phyloP scores from a whole-genome alignment of 2,113 vertebrate genomes.

The Ptilorrhoa leucosticta region DNA sequence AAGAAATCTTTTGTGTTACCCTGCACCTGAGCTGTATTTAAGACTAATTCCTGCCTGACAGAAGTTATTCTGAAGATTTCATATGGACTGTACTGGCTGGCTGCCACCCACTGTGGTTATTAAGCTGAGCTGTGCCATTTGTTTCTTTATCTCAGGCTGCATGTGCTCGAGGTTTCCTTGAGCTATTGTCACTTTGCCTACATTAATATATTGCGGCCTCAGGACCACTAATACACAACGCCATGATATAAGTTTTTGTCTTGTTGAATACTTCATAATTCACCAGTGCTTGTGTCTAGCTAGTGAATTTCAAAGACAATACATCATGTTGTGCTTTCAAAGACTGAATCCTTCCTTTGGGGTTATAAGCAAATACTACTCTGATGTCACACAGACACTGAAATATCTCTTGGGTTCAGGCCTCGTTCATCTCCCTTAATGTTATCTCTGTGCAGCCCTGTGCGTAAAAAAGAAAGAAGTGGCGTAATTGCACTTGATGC shows the following conservation, averaged over 20 bases:
- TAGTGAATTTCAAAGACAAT: constrained; percentile 35
- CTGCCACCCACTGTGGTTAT: not conserved
- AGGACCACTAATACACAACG: not conserved
- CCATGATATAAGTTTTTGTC: not conserved
- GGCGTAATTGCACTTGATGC: not conserved
- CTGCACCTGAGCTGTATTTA: not conserved
- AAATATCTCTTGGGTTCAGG: constrained; percentile 44
- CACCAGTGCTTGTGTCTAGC: not conserved
- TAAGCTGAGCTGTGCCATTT: constrained; percentile 14
- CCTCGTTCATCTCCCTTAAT: constrained; percentile 31
- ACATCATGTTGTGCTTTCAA: not conserved
- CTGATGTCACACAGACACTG: constrained; percentile 24
- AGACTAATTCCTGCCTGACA: not conserved
- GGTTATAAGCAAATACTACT: constrained; percentile 3
- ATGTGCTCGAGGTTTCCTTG: not conserved
- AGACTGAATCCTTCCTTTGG: constrained; percentile 16
- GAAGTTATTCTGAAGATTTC: constrained; percentile 21
- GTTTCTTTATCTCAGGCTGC: constrained; percentile 12
- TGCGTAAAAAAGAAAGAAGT: not conserved
- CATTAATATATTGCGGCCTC: not conserved
- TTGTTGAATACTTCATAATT: constrained; percentile 34
- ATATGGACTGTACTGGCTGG: not conserved
- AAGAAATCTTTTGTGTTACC: not conserved
- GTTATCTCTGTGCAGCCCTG: not conserved
- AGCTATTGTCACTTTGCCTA: not conserved